These are phyloP conservation scores for Amphiprion percula DNA, from an alignment of 2,113 vertebrate genomes.

Conservation along the genomic window DNA sequence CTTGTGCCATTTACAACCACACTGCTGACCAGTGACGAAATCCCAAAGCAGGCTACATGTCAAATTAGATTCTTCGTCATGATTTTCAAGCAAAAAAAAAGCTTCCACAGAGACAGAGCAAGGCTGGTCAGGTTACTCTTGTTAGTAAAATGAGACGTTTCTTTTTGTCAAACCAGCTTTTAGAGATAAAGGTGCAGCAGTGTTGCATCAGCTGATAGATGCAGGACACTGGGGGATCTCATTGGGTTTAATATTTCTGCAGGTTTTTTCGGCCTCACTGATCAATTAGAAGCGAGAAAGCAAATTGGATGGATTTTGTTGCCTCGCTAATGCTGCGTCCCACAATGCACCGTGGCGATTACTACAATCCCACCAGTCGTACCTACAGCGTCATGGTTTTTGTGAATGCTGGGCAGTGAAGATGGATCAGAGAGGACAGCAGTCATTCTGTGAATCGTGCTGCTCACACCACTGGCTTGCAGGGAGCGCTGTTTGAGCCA, in stretches of 20 bases:
- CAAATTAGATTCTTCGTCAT: constrained; percentile 25
- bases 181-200: constrained; percentile 25
- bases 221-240: constrained; percentile 32
- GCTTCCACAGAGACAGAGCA: constrained; percentile 51
- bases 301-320: neutral
- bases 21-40: constrained; percentile 45
- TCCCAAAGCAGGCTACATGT: constrained; percentile 49
- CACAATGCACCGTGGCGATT: constrained; percentile 18
- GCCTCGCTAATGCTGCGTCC: constrained; percentile 13
- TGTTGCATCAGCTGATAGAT: constrained; percentile 38
- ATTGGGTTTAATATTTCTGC: constrained; percentile 15
- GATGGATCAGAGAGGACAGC: constrained; percentile 61
- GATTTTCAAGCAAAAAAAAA: constrained; percentile 40
- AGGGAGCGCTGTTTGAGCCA: constrained; percentile 73
- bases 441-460: constrained; percentile 73
- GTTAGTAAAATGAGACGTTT: constrained; percentile 55
- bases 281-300: constrained; percentile 27
- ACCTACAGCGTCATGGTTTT: constrained; percentile 47
- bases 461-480: constrained; percentile 76
- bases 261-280: neutral
- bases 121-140: constrained; percentile 11
- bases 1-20: constrained; percentile 39
- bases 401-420: constrained; percentile 56
- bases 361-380: constrained; percentile 9
- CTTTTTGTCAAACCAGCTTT: constrained; percentile 35